Evolutionary conservation across 1,140 invertebrate species (phyloP), one percentile per base, ranked within the genome.

Genomic region (Geopemphigus sp.): DNA sequence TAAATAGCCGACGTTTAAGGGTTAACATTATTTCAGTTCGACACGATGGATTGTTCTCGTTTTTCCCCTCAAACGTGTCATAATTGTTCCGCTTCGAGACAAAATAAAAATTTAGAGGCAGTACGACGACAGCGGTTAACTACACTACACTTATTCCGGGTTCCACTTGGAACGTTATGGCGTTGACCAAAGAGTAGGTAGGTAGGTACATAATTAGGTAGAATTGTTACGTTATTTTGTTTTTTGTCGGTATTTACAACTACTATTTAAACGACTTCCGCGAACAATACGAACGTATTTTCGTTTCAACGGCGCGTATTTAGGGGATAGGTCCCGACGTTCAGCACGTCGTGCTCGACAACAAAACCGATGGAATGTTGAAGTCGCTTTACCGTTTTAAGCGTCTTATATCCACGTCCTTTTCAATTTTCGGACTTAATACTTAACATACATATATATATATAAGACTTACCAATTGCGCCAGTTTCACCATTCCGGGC

Each of bases 401-500:
- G 29, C 17, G 0, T 63, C 12, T 50, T 12, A 50, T 17, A 14
- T 6, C 10, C 29, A 45, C 14, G n/a, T 5, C n/a, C 45, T 68
- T 11, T n/a, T 11, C 5, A 64, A 39, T 11, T 59, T 26, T 26
- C 12, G 32, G 32, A n/a, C n/a, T n/a, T n/a, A n/a, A 57, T 24
- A 29, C 22, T 66, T 66, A 45, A 39, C 39, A 12, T 12, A 5
- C 29, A 64, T 6, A 66, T 39, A 32, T 4, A 59, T 61, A 17
- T 64, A n/a, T 22, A 6, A 24, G 1, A 81, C 86, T 86, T 82
- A 89, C 88, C 86, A 88, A 81, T 84, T 89, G 85, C 12, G 85
- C 83, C 1, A 89, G 74, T 82, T 89, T 88, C 19, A 88, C 54
- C 54, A 88, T 86, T 70, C 88, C 88, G 10, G 88, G 87, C 83